A percentile compares a stretch with the other conserved stretches of the same genome.
Evolutionary conservation across 2,888 invertebrate genomes (phyloP).

Genomic region (Blomia tropicalis): DNA sequence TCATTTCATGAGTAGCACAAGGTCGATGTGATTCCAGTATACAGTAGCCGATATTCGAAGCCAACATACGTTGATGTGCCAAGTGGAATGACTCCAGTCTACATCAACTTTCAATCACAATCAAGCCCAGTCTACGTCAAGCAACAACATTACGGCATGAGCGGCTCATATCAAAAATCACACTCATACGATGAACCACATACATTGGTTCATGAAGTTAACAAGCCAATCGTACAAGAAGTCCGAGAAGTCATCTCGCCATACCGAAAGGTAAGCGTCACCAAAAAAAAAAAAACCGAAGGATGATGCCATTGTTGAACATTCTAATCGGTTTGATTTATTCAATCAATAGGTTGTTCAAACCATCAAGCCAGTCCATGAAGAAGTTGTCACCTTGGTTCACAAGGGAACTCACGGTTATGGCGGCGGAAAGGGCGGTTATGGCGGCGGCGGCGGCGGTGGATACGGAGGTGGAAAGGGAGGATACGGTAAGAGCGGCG

Average conservation of each 20-base stretch:
- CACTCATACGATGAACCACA: conserved; percentile 19
- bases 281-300: too few species aligned
- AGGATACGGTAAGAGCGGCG: neutral
- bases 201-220: conserved; percentile 20
- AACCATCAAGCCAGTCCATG: conserved; percentile 13
- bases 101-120: conserved; percentile 19
- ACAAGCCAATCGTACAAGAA: conserved; percentile 19
- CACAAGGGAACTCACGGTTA: conserved; percentile 14
- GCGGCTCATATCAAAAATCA: conserved; percentile 15
- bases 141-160: conserved; percentile 17
- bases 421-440: neutral
- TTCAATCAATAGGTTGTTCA: conserved; percentile 8
- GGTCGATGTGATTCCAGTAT: conserved; percentile 5
- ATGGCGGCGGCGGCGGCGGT: neutral
- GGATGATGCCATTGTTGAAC: too few species aligned
- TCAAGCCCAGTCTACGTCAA: conserved; percentile 16
- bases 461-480: neutral
- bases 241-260: conserved; percentile 16
- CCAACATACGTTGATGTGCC: conserved; percentile 19
- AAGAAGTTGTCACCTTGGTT: conserved; percentile 15
- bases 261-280: neutral
- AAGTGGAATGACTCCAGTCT: conserved; percentile 12
- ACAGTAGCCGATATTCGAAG: neutral
- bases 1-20: too few species aligned
- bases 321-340: too few species aligned